Base-by-base conservation (phyloP, 2,888 invertebrate genomes). In the Volucella inanis region DNA sequence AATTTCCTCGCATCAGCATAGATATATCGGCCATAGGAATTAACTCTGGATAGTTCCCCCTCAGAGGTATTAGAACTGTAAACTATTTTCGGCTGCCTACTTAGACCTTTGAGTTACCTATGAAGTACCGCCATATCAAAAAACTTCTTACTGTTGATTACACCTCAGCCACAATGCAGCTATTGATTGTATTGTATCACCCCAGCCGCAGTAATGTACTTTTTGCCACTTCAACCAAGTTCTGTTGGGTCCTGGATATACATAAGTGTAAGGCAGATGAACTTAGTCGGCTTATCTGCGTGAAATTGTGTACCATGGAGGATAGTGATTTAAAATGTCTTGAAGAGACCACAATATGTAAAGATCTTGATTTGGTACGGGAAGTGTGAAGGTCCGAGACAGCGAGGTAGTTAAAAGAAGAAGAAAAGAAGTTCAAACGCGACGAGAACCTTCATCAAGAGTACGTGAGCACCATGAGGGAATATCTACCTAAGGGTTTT, bases 401-500 rank as follows among this genome's bases (percentile, higher is more conserved):
- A 38, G 65, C 15, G 9, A 61, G 31, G 87, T 83, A 65, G 89
- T 88, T 1, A 64, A 67, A 12, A 81, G 70, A 57, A 67, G 87
- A 38, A 15, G 88, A 88, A 50, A 86, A 57, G 39, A 87, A 75
- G 52, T 64, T 87, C 12, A 38, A 18, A 18, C 2, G 18, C 1
- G 2, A 18, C 18, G 2, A 1, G 18, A 18, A 18, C 2, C 2
- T 18, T 18, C 18, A 18, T 2, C 18, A 18, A 18, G 18, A 18
- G 18, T 18, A 67, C 57, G 61, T 50, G 2, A 15, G 68, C 1
- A 75, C 71, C 18, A 71, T 88, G 12, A 14, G 64, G 38, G 86
- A 87, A n/a, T 88, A 87, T 38, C 38, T 87, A 11, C 54, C 47
- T 6, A 87, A 88, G 75, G 87, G 87, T 14, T 89, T 87, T 38